Conservation (phyloP, 1,140 invertebrate species). For the Caerostris darwini region DNA sequence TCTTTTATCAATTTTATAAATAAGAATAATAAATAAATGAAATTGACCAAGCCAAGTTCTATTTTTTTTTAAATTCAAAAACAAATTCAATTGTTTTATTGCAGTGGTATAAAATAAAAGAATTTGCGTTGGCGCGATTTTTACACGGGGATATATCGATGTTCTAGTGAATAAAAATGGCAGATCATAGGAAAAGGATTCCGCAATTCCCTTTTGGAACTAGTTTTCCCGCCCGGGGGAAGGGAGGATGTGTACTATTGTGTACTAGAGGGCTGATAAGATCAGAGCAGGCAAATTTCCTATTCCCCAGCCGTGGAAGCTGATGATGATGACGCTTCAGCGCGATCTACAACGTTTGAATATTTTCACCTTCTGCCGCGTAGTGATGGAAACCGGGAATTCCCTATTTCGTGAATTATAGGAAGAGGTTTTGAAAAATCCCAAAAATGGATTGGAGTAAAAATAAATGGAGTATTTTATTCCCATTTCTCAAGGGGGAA, state of each 20-base stretch:
- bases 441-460: background rate
- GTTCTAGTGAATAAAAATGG: slow-evolving; percentile 30
- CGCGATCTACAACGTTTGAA: background rate
- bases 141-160: slow-evolving; percentile 12
- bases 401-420: background rate
- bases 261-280: background rate
- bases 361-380: slow-evolving; percentile 6
- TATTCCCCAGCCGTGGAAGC: background rate
- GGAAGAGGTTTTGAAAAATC: background rate
- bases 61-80: background rate
- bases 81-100: background rate
- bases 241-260: background rate
- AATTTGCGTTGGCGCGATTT: background rate
- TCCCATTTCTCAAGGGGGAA: background rate
- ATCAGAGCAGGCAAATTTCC: slow-evolving; percentile 28
- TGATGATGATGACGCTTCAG: slow-evolving; percentile 36
- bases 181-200: slow-evolving; percentile 6
- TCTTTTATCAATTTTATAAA: no score
- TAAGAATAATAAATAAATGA: no score
- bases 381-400: background rate
- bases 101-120: background rate
- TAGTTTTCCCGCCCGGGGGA: background rate
- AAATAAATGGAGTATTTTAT: background rate
- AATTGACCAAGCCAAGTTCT: no score
- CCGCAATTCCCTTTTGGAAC: background rate